Percentiles rank a stretch among this genome's conserved stretches.
These are phyloP conservation scores for Selenia dentaria DNA, from an alignment of 2,888 invertebrate genomes.

Conservation along the genomic window DNA sequence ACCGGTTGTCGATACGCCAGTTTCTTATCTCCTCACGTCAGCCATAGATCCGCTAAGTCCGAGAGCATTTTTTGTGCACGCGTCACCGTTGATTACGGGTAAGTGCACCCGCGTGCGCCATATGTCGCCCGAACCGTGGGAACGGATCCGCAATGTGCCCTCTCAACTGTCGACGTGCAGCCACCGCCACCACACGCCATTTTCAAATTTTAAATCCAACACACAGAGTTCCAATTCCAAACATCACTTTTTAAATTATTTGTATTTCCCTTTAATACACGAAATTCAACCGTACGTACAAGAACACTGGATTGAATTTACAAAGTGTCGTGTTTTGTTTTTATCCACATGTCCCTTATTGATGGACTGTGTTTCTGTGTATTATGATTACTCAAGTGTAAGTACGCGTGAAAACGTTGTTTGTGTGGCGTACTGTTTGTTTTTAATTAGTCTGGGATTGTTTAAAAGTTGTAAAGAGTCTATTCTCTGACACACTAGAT, in stretches of 20 bases:
- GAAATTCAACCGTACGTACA: constrained; percentile 11
- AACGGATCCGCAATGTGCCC: constrained; percentile 71
- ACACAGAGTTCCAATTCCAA: constrained; percentile 48
- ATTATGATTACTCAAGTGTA: constrained; percentile 63
- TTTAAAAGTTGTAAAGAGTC: not conserved
- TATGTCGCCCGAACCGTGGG: constrained; percentile 82
- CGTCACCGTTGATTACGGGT: constrained; percentile 75
- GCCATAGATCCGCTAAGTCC: constrained; percentile 78
- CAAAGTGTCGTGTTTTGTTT: constrained; percentile 27
- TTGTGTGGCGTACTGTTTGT: constrained; percentile 51
- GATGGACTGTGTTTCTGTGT: constrained; percentile 67
- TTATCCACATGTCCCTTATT: constrained; percentile 67
- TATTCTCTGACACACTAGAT: no score
- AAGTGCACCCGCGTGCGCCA: constrained; percentile 77
- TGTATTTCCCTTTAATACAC: constrained; percentile 1
- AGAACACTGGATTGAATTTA: constrained; percentile 1
- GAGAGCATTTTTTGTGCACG: constrained; percentile 75
- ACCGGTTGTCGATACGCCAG: constrained; percentile 29
- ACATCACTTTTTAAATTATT: constrained; percentile 20
- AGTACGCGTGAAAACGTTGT: constrained; percentile 64
- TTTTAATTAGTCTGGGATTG: constrained; percentile 40
- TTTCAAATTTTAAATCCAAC: constrained; percentile 37
- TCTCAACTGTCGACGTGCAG: constrained; percentile 64
- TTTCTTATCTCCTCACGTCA: constrained; percentile 61
- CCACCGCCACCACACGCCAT: constrained; percentile 38